A percentile compares a stretch with the other conserved stretches of the same genome.
phyloP scores from a whole-genome alignment of 1,140 invertebrate genomes.

The Apolygus lucorum region DNA sequence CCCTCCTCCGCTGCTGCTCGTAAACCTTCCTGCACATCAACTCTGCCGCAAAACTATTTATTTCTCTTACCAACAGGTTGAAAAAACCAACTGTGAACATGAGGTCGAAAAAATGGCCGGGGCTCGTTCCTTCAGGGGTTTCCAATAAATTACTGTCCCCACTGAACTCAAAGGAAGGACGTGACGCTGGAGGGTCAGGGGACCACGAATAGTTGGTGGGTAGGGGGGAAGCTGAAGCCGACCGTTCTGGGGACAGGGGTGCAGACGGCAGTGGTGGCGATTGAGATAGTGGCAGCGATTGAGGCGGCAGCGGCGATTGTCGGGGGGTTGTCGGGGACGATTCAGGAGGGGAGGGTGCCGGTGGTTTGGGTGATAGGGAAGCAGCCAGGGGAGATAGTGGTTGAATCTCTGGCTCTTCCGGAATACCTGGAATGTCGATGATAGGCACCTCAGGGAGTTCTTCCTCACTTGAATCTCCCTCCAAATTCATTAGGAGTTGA shows the following conservation, averaged over 20 bases:
- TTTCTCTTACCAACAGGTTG: background rate
- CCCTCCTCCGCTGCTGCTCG: background rate
- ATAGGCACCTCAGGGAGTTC: background rate
- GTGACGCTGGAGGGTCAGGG: background rate
- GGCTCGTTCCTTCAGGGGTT: background rate
- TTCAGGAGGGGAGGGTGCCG: background rate
- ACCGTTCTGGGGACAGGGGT: background rate
- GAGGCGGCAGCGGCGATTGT: background rate
- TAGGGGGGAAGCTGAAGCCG: background rate
- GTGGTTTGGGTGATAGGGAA: background rate
- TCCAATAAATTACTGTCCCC: background rate
- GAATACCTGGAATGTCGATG: background rate
- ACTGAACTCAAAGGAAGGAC: background rate
- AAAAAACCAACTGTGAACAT: background rate
- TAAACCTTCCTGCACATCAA: constrained; percentile 1
- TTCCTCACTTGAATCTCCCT: background rate
- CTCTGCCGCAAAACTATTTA: background rate
- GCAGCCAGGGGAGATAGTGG: background rate
- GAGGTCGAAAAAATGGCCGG: background rate
- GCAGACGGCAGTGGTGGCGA: background rate
- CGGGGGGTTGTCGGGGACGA: background rate
- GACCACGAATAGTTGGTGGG: background rate
- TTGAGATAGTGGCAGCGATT: background rate
- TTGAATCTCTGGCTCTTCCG: background rate
- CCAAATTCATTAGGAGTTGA: background rate